Base-by-base conservation (phyloP, 1,140 invertebrate genomes). In the Vanessa tameamea region DNA sequence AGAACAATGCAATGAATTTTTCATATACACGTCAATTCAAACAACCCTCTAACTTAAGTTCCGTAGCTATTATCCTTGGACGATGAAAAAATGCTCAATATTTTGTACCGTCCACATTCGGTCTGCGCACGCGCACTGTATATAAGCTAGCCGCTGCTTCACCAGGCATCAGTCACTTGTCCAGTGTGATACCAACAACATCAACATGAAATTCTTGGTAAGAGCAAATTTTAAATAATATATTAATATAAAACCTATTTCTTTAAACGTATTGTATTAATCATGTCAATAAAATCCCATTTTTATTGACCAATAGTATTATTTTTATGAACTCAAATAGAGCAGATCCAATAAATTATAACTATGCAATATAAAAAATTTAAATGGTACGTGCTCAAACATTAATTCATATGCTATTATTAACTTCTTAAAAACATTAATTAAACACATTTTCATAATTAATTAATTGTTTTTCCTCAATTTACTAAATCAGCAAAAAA, bases 201-300 rank as follows among this genome's bases (percentile, higher is more conserved):
- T 69, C 86, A 85, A 81, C 82, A 88, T 88, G 87, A 88, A 88
- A 79, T 87, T 86, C 81, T 75, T 88, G 87, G 87, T 88, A 84
- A 88, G 87, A 64, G 57, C 37, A 43, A n/a, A 31, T 37, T 20
- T 69, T 6, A 63, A 48, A 69, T 16, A 59, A 23, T 64, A 59
- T 0, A 59, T 26, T 11, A 59, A 16, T n/a, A 16, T n/a, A 16
- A 20, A 53, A 16, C 20, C 9, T 3, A 1, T 43, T 43, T 43
- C 6, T 43, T 8, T 43, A 11, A 43, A 43, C 9, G 6, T 43
- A 43, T 43, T 43, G 37, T 43, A 43, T 43, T 43, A 9, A 9
- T 43, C 37, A 43, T 43, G 8, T 43, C 37, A 43, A 8, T 43
- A 43, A 43, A 43, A 43, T 6, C 37, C 7, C 7, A 43, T 9